Conservation (phyloP, 2,888 invertebrate species). For the Cryptus armator region DNA sequence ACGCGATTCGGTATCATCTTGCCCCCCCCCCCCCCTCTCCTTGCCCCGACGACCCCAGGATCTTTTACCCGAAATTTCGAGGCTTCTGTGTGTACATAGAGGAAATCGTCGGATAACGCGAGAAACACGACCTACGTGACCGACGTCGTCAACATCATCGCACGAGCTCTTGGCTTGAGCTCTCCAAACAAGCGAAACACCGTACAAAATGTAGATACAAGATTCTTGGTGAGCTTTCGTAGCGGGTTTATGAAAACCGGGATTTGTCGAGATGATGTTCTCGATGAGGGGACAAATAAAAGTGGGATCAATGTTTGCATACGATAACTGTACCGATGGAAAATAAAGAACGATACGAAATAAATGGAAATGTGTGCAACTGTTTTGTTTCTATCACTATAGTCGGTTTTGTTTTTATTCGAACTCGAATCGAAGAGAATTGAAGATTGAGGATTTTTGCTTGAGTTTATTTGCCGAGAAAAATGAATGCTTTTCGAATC, state of each 20-base stretch:
- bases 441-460: not conserved
- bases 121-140: slow-evolving; percentile 60
- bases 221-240: not conserved
- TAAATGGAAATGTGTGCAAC: not conserved
- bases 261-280: not conserved
- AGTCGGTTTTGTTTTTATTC: not conserved
- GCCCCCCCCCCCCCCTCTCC: not conserved
- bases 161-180: slow-evolving; percentile 6
- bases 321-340: not conserved
- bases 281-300: not conserved
- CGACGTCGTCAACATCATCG: slow-evolving; percentile 38
- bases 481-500: too few relatives aligned
- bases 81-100: slow-evolving; percentile 23
- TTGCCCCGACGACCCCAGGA: not conserved
- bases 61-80: slow-evolving; percentile 51
- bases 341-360: not conserved
- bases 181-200: slow-evolving; percentile 11
- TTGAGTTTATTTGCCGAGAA: too few relatives aligned
- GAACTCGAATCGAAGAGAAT: not conserved
- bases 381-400: not conserved
- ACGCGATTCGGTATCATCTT: slow-evolving; percentile 4
- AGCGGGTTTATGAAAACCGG: not conserved
- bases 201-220: slow-evolving; percentile 9
- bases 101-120: slow-evolving; percentile 59
- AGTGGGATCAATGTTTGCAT: not conserved